Conservation (phyloP, 2,113 vertebrate genomes). For the Psophia crepitans region DNA sequence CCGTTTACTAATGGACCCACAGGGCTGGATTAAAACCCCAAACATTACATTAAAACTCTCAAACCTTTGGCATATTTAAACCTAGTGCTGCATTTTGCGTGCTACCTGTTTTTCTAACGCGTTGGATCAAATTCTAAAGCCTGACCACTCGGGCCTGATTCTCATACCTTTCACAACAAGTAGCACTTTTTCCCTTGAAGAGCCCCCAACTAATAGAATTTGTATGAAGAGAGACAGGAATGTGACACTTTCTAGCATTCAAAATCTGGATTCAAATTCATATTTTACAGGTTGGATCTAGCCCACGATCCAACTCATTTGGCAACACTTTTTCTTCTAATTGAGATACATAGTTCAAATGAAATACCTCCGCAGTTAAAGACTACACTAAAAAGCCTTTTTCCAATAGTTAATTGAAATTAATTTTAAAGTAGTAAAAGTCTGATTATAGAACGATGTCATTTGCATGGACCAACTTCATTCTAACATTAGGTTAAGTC, state of each 20-base stretch:
- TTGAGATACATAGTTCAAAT: background rate
- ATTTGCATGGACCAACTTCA: background rate
- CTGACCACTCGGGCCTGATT: background rate
- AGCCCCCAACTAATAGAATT: background rate
- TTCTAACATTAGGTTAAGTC: background rate
- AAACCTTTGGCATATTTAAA: background rate
- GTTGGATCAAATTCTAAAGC: background rate
- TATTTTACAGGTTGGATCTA: background rate
- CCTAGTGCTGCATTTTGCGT: background rate
- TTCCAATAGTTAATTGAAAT: conserved; percentile 17
- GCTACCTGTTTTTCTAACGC: background rate
- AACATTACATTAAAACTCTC: conserved; percentile 12
- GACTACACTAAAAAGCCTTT: background rate
- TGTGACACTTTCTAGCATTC: background rate
- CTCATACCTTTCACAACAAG: background rate
- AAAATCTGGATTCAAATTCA: background rate
- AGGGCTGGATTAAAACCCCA: conserved; percentile 20
- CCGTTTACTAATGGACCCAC: conserved; percentile 4
- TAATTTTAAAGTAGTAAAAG: conserved; percentile 7
- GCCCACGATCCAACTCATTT: background rate
- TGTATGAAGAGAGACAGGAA: background rate
- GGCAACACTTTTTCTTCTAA: conserved; percentile 10
- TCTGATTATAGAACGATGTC: background rate
- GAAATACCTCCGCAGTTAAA: conserved; percentile 11
- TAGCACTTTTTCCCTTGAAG: background rate